These are phyloP conservation scores for Sinosuthora webbiana DNA, from an alignment of 2,113 vertebrate species.

Conservation along the genomic window DNA sequence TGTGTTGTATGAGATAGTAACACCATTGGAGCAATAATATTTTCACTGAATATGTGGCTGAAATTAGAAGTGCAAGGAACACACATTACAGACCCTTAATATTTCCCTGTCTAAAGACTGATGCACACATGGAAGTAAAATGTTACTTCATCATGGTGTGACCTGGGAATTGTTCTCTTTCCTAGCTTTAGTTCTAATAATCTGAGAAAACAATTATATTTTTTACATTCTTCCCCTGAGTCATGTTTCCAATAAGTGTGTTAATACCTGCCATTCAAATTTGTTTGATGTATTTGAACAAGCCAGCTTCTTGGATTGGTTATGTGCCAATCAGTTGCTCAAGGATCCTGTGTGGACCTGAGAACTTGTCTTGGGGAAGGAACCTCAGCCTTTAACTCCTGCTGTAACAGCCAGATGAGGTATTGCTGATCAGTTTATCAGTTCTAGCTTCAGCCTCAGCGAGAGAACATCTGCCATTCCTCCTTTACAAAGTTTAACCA, in stretches of 20 bases:
- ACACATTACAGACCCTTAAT: rapidly evolving
- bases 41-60: background rate
- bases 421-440: background rate
- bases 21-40: background rate
- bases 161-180: background rate
- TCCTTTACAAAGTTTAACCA: background rate
- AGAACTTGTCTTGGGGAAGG: background rate
- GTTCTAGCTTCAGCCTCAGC: background rate
- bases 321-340: background rate
- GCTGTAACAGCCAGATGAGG: background rate
- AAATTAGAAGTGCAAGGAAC: background rate
- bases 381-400: background rate
- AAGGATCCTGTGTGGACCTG: background rate
- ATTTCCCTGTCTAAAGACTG: background rate
- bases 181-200: background rate
- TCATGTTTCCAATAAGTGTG: background rate
- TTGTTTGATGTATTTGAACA: background rate
- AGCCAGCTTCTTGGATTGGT: background rate
- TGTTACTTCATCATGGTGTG: background rate
- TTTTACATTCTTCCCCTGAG: background rate
- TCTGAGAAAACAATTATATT: background rate
- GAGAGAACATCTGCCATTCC: background rate
- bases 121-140: background rate
- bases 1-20: background rate
- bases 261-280: background rate